Evolutionary conservation across 2,797 vertebrate species (phyloP).

Genomic region (Sebastes diaconus): DNA sequence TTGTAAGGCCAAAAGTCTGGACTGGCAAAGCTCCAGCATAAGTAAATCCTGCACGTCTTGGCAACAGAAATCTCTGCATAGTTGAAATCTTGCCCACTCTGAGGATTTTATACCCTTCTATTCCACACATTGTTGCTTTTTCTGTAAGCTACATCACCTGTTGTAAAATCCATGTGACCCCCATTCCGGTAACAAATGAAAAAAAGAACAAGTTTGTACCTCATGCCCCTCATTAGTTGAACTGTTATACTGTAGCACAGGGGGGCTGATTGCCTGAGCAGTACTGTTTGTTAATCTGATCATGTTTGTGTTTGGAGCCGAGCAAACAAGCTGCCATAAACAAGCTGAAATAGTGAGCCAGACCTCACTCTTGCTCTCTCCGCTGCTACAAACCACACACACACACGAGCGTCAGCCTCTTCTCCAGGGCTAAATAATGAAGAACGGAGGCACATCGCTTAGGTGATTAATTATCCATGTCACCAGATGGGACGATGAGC

Average conservation of each 20-base stretch:
- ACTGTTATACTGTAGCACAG: conserved; percentile 23
- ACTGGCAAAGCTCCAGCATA: conserved; percentile 32
- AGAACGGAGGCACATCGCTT: conserved; percentile 74
- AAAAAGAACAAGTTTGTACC: conserved; percentile 1
- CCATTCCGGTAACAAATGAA: neutral
- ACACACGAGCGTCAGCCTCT: conserved; percentile 23
- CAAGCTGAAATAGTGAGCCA: conserved; percentile 59
- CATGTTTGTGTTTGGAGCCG: conserved; percentile 65
- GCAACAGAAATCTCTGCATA: conserved; percentile 33
- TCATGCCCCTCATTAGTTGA: conserved; percentile 41
- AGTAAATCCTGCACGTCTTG: conserved; percentile 41
- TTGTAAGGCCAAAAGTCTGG: conserved; percentile 22
- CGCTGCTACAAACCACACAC: conserved; percentile 10
- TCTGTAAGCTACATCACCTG: neutral
- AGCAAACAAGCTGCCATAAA: conserved; percentile 72
- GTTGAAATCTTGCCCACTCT: conserved; percentile 23
- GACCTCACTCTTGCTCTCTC: conserved; percentile 13
- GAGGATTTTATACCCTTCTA: neutral
- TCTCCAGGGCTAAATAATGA: conserved; percentile 79
- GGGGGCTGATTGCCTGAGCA: conserved; percentile 50
- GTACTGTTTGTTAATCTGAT: conserved; percentile 72
- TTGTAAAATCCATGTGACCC: conserved; percentile 15
- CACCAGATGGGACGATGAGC: conserved; percentile 77
- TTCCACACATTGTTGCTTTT: neutral
- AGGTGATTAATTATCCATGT: conserved; percentile 84